These are phyloP conservation scores for Anniella stebbinsi DNA, from an alignment of 2,797 vertebrate genomes.

Conservation along the genomic window DNA sequence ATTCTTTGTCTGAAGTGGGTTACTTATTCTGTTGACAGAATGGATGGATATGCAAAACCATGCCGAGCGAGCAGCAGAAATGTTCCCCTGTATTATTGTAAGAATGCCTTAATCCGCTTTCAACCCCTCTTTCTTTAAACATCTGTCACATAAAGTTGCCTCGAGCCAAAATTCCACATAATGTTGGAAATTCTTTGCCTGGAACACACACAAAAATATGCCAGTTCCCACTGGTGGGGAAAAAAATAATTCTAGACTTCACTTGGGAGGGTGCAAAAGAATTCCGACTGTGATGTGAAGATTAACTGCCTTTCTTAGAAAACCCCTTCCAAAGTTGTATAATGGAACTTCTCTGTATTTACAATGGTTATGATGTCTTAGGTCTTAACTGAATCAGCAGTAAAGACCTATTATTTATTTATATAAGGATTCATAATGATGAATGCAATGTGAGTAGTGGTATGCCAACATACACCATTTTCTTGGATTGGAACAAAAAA, in stretches of 20 bases:
- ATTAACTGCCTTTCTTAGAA: constrained; percentile 41
- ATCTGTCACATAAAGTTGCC: constrained; percentile 29
- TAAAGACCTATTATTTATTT: constrained; percentile 42
- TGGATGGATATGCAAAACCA: constrained; percentile 72
- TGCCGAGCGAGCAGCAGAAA: constrained; percentile 52
- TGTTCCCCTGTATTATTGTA: constrained; percentile 56
- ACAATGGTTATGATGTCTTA: constrained; percentile 28
- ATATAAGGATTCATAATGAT: constrained; percentile 22
- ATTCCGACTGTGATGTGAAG: constrained; percentile 51
- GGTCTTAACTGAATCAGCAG: constrained; percentile 24
- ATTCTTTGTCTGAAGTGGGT: constrained; percentile 70
- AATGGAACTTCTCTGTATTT: constrained; percentile 29
- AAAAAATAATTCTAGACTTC: constrained; percentile 48
- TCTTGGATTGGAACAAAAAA: neutral
- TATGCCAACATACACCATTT: constrained; percentile 8
- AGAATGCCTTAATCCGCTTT: constrained; percentile 52
- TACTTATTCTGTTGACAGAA: constrained; percentile 75
- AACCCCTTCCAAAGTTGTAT: constrained; percentile 21
- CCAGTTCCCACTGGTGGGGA: constrained; percentile 47
- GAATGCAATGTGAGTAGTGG: constrained; percentile 26
- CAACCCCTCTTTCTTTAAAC: constrained; percentile 45
- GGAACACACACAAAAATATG: constrained; percentile 46
- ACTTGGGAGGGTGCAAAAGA: constrained; percentile 55
- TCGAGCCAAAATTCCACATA: constrained; percentile 30
- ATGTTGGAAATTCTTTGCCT: constrained; percentile 69